These are phyloP conservation scores for Catajapyx aquilonaris DNA, from an alignment of 1,140 invertebrate genomes.

Conservation along the genomic window DNA sequence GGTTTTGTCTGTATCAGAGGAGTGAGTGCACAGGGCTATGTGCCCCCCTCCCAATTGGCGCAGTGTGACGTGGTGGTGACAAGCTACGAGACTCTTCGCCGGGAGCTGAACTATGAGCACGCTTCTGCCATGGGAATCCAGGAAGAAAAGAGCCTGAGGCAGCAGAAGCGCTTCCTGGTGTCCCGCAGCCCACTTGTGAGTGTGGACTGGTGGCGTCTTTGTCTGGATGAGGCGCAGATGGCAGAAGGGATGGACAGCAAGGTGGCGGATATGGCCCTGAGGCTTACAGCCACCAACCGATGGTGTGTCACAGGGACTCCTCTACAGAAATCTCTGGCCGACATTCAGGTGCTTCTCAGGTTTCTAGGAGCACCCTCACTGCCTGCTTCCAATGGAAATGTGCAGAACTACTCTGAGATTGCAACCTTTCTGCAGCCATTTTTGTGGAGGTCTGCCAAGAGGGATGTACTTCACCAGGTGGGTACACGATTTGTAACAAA, in stretches of 20 bases:
- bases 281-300: conserved; percentile 32
- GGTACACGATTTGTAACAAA: no score
- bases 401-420: no score
- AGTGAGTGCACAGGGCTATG: conserved; percentile 29
- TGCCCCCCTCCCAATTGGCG: conserved; percentile 39
- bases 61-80: conserved; percentile 53
- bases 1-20: conserved; percentile 19
- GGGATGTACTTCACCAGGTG: conserved; percentile 36
- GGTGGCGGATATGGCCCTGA: conserved; percentile 37
- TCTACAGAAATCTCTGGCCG: conserved; percentile 34
- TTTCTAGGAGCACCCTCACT: no score
- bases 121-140: conserved; percentile 26
- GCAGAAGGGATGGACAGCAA: conserved; percentile 38
- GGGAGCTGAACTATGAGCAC: conserved; percentile 36
- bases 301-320: conserved; percentile 67
- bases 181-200: conserved; percentile 35
- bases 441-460: conserved; percentile 47
- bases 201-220: conserved; percentile 55
- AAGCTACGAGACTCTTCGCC: conserved; percentile 39
- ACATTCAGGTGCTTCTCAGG: no score
- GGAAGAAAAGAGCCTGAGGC: conserved; percentile 23
- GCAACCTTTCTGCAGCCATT: conserved; percentile 30
- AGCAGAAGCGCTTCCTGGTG: conserved; percentile 34
- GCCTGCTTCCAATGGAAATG: no score
- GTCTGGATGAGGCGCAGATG: conserved; percentile 66